Percentiles rank a stretch among this genome's conserved stretches.
phyloP scores from a whole-genome alignment of 1,140 invertebrate genomes.

The Ostrea edulis region DNA sequence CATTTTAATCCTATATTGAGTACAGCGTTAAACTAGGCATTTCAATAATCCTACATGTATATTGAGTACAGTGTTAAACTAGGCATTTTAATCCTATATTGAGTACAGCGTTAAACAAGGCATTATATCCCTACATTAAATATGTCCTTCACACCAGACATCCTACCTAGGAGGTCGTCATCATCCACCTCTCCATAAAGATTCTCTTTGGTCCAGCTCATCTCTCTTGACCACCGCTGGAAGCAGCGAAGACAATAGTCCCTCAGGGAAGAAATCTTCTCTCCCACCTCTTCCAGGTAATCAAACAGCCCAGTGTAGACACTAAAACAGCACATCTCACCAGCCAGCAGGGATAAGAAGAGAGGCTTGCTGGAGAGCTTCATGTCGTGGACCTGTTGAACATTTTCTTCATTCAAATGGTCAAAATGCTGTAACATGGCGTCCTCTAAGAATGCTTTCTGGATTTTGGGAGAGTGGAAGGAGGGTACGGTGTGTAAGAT shows the following conservation, averaged over 20 bases:
- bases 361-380: slow-evolving; percentile 65
- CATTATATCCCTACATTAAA: no score
- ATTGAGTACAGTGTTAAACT: no score
- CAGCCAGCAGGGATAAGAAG: slow-evolving; percentile 66
- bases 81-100: no score
- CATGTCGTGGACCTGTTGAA: slow-evolving; percentile 60
- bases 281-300: slow-evolving; percentile 65
- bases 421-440: slow-evolving; percentile 62
- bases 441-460: slow-evolving; percentile 60
- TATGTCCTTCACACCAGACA: no score
- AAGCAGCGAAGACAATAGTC: slow-evolving; percentile 70
- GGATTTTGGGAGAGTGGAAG: slow-evolving; percentile 56
- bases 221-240: slow-evolving; percentile 70
- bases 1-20: no score
- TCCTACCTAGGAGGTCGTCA: slow-evolving; percentile 50
- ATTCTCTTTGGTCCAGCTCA: slow-evolving; percentile 71
- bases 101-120: no score
- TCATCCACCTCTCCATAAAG: slow-evolving; percentile 58
- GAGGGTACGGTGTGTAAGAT: slow-evolving; percentile 59
- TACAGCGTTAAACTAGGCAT: no score
- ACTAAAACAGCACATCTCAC: slow-evolving; percentile 67
- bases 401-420: slow-evolving; percentile 53
- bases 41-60: no score
- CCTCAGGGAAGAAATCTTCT: slow-evolving; percentile 67
- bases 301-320: slow-evolving; percentile 65